These are phyloP conservation scores for Drosophila grimshawi DNA, from an alignment of 1,140 invertebrate species.

Conservation along the genomic window DNA sequence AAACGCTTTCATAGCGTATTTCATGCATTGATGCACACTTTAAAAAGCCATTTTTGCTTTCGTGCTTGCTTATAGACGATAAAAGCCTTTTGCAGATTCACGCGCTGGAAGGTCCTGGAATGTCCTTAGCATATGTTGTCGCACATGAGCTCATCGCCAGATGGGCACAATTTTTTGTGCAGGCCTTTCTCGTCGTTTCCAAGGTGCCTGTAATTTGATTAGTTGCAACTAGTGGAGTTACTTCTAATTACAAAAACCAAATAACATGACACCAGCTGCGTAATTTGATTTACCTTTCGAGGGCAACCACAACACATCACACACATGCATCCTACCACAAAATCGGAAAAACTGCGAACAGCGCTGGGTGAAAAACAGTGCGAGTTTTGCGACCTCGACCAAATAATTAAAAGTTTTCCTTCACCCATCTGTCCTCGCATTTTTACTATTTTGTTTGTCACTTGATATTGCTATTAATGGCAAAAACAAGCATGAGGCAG, in stretches of 20 bases:
- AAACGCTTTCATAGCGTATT: constrained; percentile 72
- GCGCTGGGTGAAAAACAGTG: constrained; percentile 41
- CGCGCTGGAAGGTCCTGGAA: constrained; percentile 24
- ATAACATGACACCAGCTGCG: constrained; percentile 24
- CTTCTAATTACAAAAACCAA: constrained; percentile 52
- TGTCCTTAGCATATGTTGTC: constrained; percentile 62
- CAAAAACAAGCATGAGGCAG: constrained; percentile 53
- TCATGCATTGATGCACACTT: constrained; percentile 78
- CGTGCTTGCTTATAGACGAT: constrained; percentile 54
- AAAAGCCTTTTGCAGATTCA: constrained; percentile 32
- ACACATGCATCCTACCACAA: neutral
- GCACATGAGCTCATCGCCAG: constrained; percentile 23
- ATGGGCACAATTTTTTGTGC: neutral
- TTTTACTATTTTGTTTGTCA: constrained; percentile 62
- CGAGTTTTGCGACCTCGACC: constrained; percentile 62
- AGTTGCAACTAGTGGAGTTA: constrained; percentile 47
- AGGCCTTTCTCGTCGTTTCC: neutral
- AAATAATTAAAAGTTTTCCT: constrained; percentile 76
- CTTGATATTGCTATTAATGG: constrained; percentile 75
- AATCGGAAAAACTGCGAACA: constrained; percentile 43
- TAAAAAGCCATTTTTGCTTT: constrained; percentile 67
- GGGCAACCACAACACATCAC: constrained; percentile 1
- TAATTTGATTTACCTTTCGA: constrained; percentile 60
- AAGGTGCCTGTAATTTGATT: constrained; percentile 58
- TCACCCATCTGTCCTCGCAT: constrained; percentile 44